phyloP scores from a whole-genome alignment of 2,888 invertebrate genomes.

The Hydroisotoma schaefferi region DNA sequence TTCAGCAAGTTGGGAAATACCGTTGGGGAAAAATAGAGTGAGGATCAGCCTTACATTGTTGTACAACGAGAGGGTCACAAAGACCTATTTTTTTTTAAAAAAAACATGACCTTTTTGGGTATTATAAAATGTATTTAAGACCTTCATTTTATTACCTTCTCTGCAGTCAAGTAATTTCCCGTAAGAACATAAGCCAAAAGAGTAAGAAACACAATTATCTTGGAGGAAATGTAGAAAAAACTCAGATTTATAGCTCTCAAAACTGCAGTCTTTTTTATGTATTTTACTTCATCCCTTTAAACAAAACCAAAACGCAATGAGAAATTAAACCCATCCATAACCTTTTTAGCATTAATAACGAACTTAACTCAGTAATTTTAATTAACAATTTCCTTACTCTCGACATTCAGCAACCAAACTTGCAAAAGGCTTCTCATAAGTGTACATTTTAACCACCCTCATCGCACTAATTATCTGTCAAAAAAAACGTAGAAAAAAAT shows the following conservation, averaged over 20 bases:
- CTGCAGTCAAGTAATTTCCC: constrained; percentile 65
- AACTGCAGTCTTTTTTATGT: constrained; percentile 63
- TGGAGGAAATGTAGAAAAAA: constrained; percentile 68
- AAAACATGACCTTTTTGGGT: constrained; percentile 14
- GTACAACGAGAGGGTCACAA: constrained; percentile 85
- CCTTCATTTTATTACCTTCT: constrained; percentile 59
- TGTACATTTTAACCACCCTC: constrained; percentile 94
- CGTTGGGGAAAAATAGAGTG: constrained; percentile 82
- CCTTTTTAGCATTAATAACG: no score
- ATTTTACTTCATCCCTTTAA: constrained; percentile 65
- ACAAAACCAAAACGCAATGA: background rate
- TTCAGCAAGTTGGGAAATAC: constrained; percentile 76
- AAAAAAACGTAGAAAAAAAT: background rate
- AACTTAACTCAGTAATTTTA: no score
- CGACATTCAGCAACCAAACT: constrained; percentile 71
- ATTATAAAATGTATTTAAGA: background rate
- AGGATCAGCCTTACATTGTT: constrained; percentile 79
- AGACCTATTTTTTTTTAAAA: constrained; percentile 57
- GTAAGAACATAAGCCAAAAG: constrained; percentile 70
- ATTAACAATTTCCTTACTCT: constrained; percentile 53
- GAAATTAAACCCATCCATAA: no score
- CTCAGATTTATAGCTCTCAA: constrained; percentile 64
- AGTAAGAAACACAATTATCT: constrained; percentile 77
- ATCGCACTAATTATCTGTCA: constrained; percentile 84
- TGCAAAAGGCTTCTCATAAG: constrained; percentile 89